A percentile compares a stretch with the other conserved stretches of the same genome.
phyloP scores from a whole-genome alignment of 2,113 vertebrate genomes.

The Zootoca vivipara region DNA sequence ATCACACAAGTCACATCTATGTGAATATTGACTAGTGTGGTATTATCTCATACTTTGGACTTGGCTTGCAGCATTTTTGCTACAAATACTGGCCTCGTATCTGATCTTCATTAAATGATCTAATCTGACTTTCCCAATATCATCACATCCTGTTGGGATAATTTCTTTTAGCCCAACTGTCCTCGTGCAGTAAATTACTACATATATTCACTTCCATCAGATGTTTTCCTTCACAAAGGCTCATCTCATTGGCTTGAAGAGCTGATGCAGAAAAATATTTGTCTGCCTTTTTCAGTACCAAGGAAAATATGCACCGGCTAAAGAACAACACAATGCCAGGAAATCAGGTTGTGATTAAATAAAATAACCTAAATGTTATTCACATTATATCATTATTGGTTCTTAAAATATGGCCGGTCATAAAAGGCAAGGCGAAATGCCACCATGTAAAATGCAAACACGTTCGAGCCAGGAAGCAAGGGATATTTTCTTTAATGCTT shows the following conservation, averaged over 20 bases:
- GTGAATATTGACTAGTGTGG: background rate
- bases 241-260: constrained; percentile 14
- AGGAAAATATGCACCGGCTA: constrained; percentile 25
- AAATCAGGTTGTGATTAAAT: constrained; percentile 21
- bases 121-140: background rate
- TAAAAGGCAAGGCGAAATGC: constrained; percentile 33
- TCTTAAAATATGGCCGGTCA: constrained; percentile 44
- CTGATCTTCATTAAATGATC: too few relatives aligned
- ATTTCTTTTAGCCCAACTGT: background rate
- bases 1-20: background rate
- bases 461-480: constrained; percentile 32
- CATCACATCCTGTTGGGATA: background rate
- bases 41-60: background rate
- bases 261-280: background rate
- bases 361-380: constrained; percentile 19
- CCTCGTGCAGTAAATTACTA: background rate
- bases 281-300: background rate
- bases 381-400: constrained; percentile 36
- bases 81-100: background rate
- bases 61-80: background rate
- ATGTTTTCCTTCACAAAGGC: background rate
- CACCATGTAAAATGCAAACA: constrained; percentile 45
- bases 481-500: constrained; percentile 40
- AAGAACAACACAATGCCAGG: background rate
- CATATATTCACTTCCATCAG: background rate